These are phyloP conservation scores for Psophia crepitans DNA, from an alignment of 2,113 vertebrate species.

Conservation along the genomic window DNA sequence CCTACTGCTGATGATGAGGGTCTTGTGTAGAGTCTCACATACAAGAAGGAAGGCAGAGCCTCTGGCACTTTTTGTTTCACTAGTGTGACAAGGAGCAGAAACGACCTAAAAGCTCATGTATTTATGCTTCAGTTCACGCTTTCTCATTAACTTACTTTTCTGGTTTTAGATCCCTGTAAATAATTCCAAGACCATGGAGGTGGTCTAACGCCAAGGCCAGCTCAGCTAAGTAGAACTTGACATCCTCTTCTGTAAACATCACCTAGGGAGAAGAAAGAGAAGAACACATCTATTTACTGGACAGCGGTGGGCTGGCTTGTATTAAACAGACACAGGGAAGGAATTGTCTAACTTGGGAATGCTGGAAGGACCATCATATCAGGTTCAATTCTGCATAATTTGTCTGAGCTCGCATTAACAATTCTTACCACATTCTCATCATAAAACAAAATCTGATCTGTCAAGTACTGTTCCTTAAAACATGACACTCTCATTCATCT, in stretches of 20 bases:
- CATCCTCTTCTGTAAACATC: constrained; percentile 90
- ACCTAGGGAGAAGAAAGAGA: constrained; percentile 70
- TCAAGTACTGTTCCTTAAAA: neutral
- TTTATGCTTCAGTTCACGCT: neutral
- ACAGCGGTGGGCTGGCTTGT: neutral
- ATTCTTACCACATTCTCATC: neutral
- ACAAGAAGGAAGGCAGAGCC: neutral
- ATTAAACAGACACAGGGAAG: fast-evolving
- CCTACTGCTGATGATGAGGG: neutral
- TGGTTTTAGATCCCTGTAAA: constrained; percentile 88
- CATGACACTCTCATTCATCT: neutral
- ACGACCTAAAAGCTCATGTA: neutral
- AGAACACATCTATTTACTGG: neutral
- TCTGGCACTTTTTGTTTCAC: neutral
- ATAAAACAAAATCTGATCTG: neutral
- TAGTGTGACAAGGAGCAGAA: neutral
- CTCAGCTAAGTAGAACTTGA: constrained; percentile 89
- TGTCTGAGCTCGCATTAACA: neutral
- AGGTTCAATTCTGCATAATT: neutral
- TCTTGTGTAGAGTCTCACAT: neutral
- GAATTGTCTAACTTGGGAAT: neutral
- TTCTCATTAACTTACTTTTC: constrained; percentile 80
- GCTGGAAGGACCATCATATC: neutral
- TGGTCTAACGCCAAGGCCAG: constrained; percentile 85
- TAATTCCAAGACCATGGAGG: constrained; percentile 85